Evolutionary conservation across 2,888 invertebrate genomes (phyloP), one percentile per base, ranked within the genome.

Genomic region (Blastobasis adustella): DNA sequence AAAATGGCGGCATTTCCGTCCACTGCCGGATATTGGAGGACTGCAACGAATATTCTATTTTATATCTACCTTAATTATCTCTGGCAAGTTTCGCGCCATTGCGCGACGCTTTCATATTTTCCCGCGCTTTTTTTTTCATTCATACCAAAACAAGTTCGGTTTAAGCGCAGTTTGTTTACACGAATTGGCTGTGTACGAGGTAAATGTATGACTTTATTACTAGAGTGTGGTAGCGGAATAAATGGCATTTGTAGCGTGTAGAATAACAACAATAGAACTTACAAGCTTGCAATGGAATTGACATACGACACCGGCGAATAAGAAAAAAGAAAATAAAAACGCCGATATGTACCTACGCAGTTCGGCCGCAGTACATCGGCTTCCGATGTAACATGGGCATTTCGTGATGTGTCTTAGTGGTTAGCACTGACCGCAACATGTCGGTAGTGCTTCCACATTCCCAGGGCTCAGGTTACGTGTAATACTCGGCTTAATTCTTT

Each of bases 11-110:
- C 62, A 60, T 57, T 57, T 67, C 69, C 71, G 65, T 59, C 66
- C 73, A 67, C 63, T 67, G 59, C 66, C 77, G 78, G 78, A 80
- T 79, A 84, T 82, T 80, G 77, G 72, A 66, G 65, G 62, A 68
- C 62, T 71, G 65, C 73, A 73, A 76, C 67, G 79, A 79, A 81
- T 80, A 82, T 79, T 78, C 76, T 78, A 79, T 80, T 83, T 79
- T 78, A 78, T 83, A 83, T 83, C 82, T 76, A 71, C 71, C 70
- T 84, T 83, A 84, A 84, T 84, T 83, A 84, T 84, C 82, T 76
- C 64, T 69, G 62, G 67, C 71, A 66, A 69, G 76, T 73, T 70
- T 69, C 68, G 73, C 71, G 61, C 69, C 76, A 73, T 72, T 73
- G 77, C 71, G 54, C 67, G 51, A 51, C 56, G 51, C 56, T 65